Evolutionary conservation across 2,797 vertebrate genomes (phyloP).

Genomic region (Cirrhinus molitorella): DNA sequence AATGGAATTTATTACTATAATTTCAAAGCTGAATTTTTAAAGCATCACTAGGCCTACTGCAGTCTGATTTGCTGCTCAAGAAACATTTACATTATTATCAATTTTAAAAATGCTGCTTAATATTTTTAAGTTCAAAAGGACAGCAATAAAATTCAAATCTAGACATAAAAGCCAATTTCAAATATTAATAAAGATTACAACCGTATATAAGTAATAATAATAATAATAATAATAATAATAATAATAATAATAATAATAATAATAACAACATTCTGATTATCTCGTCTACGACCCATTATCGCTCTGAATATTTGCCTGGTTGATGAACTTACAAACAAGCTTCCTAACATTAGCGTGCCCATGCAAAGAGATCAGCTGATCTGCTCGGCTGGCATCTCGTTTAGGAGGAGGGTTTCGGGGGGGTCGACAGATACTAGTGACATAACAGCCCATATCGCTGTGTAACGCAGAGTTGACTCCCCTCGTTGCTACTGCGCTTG

Average conservation of each 20-base stretch:
- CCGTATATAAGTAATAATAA: background rate
- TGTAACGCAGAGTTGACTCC: background rate
- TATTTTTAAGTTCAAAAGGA: background rate
- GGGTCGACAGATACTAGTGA: conserved; percentile 67
- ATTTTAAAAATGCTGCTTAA: background rate
- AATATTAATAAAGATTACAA: too few species aligned
- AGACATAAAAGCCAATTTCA: background rate
- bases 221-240: background rate
- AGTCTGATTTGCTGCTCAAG: too few species aligned
- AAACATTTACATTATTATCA: too few species aligned
- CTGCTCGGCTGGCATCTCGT: conserved; percentile 19
- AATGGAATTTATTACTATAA: too few species aligned
- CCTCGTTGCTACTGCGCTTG: background rate
- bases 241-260: background rate
- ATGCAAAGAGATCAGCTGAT: conserved; percentile 20
- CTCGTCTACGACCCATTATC: background rate
- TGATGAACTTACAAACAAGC: conserved; percentile 9
- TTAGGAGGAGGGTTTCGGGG: conserved; percentile 64
- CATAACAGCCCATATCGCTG: conserved; percentile 66
- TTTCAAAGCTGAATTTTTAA: too few species aligned
- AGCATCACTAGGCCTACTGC: too few species aligned
- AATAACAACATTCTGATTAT: background rate
- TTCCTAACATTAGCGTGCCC: background rate
- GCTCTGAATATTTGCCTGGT: background rate
- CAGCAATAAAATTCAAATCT: background rate